Base-by-base conservation (phyloP, 2,888 invertebrate genomes). In the Ochropacha duplaris region DNA sequence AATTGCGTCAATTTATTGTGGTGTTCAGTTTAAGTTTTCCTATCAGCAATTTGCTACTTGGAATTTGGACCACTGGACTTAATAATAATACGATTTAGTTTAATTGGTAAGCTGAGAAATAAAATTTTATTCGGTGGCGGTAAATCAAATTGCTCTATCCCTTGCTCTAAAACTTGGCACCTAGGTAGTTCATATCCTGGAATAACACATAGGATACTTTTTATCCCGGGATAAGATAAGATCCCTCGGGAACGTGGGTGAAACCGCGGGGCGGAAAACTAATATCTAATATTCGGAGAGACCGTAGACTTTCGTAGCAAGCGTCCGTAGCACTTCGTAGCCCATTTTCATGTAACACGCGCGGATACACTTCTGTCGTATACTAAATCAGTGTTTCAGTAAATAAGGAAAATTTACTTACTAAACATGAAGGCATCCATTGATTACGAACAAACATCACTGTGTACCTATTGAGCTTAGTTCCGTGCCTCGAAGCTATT, bases 1-100 rank as follows among this genome's bases (percentile, higher is more conserved):
- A 87, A 89, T 88, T 81, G 77, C 75, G 70, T 66, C 84, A 82
- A 88, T 88, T 87, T 84, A 85, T 87, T 85, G 81, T 74, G 58
- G 70, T 71, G 70, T n/a, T n/a, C n/a, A n/a, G n/a, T n/a, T n/a
- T 76, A 86, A 88, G 84, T 88, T 88, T 82, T 82, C 71, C 81
- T 85, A 87, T 87, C 83, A 85, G 82, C 82, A 85, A 87, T 87
- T 88, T 86, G 79, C 79, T 74, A n/a, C 5, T 19, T 2, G 9
- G 44, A 19, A 44, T 2, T 0, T 6, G 16, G 6, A n/a, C n/a
- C 5, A 26, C 26, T 4, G 3, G 3, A 26, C 26, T 5, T 26
- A 26, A 2, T 26, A 26, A 4, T 26, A 26, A 5, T 4, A 26
- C 4, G 5, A 5, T 26, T 4, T 26, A 26, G 5, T 26, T 26